These are phyloP conservation scores for Neocrepidodera transversa DNA, from an alignment of 2,888 invertebrate genomes.

Conservation along the genomic window DNA sequence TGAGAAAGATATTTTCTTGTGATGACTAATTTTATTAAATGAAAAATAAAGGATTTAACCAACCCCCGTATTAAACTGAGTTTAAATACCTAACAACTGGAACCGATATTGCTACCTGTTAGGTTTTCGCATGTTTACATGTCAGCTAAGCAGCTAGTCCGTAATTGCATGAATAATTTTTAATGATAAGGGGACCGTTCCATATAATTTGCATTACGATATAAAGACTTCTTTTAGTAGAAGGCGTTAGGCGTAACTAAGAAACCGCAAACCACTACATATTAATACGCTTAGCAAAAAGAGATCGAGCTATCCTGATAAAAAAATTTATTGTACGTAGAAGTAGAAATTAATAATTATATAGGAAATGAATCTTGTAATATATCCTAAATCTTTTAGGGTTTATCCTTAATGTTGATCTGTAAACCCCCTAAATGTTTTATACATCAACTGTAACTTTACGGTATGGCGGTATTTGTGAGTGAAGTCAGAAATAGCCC, in stretches of 20 bases:
- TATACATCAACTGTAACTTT: background rate
- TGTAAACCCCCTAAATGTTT: background rate
- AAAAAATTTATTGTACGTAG: too few relatives aligned
- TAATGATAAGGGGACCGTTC: conserved; percentile 15
- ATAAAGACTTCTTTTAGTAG: conserved; percentile 6
- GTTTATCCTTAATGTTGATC: background rate
- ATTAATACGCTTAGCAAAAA: too few relatives aligned
- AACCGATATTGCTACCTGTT: conserved; percentile 12
- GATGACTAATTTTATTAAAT: too few relatives aligned
- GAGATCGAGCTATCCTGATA: too few relatives aligned
- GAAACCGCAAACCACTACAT: conserved; percentile 13
- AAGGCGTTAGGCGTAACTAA: conserved; percentile 15
- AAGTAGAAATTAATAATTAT: too few relatives aligned
- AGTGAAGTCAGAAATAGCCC: background rate
- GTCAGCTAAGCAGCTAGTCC: conserved; percentile 8
- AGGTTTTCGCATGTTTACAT: conserved; percentile 14
- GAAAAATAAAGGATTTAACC: background rate
- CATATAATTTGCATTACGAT: conserved; percentile 13
- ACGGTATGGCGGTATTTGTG: background rate
- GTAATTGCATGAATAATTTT: conserved; percentile 24
- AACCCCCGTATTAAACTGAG: too few relatives aligned
- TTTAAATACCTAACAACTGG: background rate
- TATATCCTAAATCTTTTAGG: background rate
- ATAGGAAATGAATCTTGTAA: too few relatives aligned
- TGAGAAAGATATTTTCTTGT: too few relatives aligned